Conservation (phyloP, 2,888 invertebrate species). For the Labia minor region DNA sequence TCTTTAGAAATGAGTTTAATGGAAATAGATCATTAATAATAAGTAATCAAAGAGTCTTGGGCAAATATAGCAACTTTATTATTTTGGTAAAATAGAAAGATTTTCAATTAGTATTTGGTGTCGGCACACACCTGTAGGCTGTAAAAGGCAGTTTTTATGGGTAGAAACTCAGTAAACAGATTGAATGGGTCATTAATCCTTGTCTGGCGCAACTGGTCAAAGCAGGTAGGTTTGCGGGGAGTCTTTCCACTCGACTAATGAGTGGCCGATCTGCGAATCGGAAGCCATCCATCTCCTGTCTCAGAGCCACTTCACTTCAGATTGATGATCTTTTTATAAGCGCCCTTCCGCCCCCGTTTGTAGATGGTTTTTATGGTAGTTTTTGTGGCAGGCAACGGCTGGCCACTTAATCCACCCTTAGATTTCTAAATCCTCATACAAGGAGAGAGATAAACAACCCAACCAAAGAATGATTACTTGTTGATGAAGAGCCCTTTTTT, state of each 20-base stretch:
- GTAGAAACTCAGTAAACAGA: background rate
- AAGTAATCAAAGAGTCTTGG: too few species aligned
- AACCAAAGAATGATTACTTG: too few species aligned
- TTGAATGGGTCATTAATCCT: background rate
- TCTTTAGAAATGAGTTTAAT: too few species aligned
- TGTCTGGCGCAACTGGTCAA: background rate
- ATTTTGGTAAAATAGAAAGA: too few species aligned
- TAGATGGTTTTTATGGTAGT: background rate
- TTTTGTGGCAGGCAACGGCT: background rate
- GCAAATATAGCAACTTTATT: too few species aligned
- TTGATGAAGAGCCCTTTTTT: too few species aligned
- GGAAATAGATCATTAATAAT: too few species aligned
- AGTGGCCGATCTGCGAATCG: conserved; percentile 7
- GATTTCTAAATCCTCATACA: too few species aligned
- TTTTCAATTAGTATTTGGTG: too few species aligned
- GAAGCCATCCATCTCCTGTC: conserved; percentile 4
- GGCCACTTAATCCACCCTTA: background rate
- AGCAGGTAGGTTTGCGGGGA: background rate
- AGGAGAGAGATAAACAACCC: too few species aligned
- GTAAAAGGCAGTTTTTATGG: background rate
- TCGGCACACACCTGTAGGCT: background rate
- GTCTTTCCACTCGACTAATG: background rate
- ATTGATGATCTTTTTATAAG: conserved; percentile 4
- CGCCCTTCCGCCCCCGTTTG: background rate
- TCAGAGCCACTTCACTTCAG: background rate